phyloP scores from a whole-genome alignment of 2,113 vertebrate species.

The Balaenoptera acutorostrata region DNA sequence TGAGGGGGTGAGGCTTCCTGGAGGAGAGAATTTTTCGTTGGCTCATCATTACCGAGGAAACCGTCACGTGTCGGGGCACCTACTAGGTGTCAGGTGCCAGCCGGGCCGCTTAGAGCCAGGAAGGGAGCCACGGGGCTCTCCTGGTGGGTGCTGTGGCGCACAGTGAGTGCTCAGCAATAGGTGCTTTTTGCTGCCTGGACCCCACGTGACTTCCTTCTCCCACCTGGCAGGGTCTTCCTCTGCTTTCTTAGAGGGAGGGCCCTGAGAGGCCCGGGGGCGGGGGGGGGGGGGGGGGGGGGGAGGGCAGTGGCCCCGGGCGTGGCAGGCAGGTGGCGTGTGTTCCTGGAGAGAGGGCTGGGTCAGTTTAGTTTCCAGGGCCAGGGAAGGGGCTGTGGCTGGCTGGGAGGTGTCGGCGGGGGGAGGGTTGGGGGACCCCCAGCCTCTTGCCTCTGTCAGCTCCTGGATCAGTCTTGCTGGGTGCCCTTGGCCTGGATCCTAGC shows the following conservation, averaged over 20 bases:
- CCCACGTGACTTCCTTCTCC: not conserved
- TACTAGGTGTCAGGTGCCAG: not conserved
- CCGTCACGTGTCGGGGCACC: accelerated
- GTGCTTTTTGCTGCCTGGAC: accelerated
- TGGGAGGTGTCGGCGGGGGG: not conserved
- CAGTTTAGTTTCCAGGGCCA: not conserved
- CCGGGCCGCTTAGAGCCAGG: not conserved
- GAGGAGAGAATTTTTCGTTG: not conserved
- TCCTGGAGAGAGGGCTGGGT: not conserved
- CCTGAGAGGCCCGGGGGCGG: not conserved
- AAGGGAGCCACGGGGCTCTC: not conserved
- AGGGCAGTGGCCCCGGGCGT: not conserved
- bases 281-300: not conserved
- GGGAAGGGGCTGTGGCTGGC: not conserved
- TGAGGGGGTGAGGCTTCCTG: not conserved
- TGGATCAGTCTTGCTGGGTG: not conserved
- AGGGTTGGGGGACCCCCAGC: not conserved
- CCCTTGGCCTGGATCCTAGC: not conserved
- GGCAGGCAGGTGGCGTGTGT: slow-evolving; percentile 11
- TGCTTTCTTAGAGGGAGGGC: not conserved
- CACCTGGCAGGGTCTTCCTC: not conserved
- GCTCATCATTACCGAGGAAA: not conserved
- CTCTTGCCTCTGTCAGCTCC: not conserved
- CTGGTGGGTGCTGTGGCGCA: accelerated
- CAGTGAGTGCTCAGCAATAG: not conserved